Conservation (phyloP, 2,888 invertebrate species). For the Amblyjoppa proteus region DNA sequence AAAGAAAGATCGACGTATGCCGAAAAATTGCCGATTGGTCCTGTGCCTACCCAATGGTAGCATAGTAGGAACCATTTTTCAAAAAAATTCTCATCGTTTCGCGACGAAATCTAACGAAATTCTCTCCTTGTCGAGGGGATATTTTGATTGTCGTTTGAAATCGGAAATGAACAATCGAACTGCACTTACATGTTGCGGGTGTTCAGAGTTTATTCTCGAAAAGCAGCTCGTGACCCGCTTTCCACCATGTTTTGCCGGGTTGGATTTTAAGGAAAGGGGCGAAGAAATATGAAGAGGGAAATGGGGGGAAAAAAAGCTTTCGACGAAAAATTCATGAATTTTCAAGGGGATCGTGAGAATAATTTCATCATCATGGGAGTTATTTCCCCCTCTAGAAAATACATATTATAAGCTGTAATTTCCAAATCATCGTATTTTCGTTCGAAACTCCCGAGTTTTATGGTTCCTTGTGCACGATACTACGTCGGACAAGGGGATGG, state of each 20-base stretch:
- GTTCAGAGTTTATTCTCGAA: constrained; percentile 14
- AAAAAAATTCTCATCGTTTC: neutral
- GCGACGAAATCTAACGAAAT: neutral
- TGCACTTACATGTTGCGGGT: neutral
- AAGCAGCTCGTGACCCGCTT: constrained; percentile 14
- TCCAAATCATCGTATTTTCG: neutral
- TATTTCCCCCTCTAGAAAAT: neutral
- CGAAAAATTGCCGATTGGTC: neutral
- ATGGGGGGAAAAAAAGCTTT: neutral
- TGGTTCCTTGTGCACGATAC: constrained; percentile 4
- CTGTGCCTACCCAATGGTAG: neutral
- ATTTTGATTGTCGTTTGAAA: neutral
- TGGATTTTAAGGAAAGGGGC: neutral
- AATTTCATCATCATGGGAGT: neutral
- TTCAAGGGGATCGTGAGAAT: constrained; percentile 2
- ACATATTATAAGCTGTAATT: neutral
- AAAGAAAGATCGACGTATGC: neutral
- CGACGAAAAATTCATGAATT: constrained; percentile 13
- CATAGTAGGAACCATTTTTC: neutral
- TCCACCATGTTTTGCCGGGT: neutral
- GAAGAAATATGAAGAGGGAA: neutral
- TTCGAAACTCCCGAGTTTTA: neutral
- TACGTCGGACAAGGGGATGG: constrained; percentile 28
- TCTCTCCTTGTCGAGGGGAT: neutral
- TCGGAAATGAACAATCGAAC: neutral